Evolutionary conservation across 2,797 vertebrate genomes (phyloP).

Genomic region (Tenualosa thibaudeaui): DNA sequence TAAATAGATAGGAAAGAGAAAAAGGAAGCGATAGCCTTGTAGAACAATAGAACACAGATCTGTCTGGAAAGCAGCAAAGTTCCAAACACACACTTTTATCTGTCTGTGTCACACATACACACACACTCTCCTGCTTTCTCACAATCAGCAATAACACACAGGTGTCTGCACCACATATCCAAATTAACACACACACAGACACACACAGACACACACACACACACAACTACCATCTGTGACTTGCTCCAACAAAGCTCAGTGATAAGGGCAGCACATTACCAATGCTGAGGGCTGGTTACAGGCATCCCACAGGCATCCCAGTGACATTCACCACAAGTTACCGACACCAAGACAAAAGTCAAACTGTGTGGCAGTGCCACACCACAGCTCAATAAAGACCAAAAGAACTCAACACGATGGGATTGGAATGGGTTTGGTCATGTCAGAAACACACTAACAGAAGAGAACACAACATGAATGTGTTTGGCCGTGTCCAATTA

Average conservation of each 20-base stretch:
- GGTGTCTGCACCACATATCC: not conserved
- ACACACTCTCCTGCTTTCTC: not conserved
- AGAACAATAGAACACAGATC: not conserved
- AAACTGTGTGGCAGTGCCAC: not conserved
- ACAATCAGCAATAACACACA: not conserved
- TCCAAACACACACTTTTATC: not conserved
- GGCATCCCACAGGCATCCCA: not conserved
- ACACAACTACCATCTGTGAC: not conserved
- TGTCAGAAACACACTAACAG: too few species aligned
- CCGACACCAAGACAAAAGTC: not conserved
- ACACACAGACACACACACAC: slow-evolving; percentile 8
- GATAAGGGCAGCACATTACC: not conserved
- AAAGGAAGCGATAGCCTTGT: not conserved
- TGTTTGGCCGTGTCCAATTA: not conserved
- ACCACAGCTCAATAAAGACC: not conserved
- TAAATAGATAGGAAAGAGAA: not conserved
- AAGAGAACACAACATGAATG: not conserved
- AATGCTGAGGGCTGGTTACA: not conserved
- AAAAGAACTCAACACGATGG: not conserved
- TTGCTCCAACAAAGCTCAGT: not conserved
- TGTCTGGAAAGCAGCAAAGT: not conserved
- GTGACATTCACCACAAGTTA: not conserved
- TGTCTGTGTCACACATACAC: not conserved
- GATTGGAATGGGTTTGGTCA: too few species aligned
- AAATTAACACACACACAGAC: slow-evolving; percentile 7